These are phyloP conservation scores for Porphyrio hochstetteri DNA, from an alignment of 2,113 vertebrate species.

Conservation along the genomic window DNA sequence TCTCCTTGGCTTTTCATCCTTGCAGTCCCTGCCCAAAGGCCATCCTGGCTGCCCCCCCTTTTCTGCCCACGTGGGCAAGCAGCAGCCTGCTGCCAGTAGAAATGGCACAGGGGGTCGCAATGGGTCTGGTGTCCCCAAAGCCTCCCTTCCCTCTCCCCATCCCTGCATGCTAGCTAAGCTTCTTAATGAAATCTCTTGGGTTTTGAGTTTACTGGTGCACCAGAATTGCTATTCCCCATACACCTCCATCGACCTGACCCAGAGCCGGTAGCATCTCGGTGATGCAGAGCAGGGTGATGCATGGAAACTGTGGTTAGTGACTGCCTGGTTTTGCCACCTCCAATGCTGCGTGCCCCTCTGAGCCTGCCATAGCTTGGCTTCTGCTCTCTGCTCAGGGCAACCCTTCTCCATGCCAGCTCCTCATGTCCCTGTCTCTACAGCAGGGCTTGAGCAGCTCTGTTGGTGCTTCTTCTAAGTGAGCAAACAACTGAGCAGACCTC, in stretches of 20 bases:
- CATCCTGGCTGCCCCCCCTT: rapidly evolving
- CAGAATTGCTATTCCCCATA: not conserved
- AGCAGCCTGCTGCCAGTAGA: not conserved
- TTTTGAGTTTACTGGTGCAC: not conserved
- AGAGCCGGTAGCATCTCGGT: not conserved
- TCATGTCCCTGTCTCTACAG: not conserved
- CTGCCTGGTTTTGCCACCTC: not conserved
- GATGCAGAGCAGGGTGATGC: not conserved
- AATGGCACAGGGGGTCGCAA: not conserved
- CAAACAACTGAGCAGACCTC: not conserved
- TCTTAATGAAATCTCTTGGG: not conserved
- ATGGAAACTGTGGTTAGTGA: rapidly evolving
- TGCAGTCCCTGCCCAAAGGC: not conserved
- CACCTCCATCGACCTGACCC: rapidly evolving
- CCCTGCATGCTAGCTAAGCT: not conserved
- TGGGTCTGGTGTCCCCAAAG: not conserved
- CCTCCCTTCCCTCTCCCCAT: not conserved
- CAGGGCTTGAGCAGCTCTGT: not conserved
- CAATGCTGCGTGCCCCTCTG: rapidly evolving
- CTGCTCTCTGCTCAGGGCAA: rapidly evolving
- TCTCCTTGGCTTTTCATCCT: not conserved
- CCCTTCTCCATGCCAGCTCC: not conserved
- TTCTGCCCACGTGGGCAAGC: not conserved
- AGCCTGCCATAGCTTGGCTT: not conserved
- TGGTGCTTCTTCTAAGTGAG: not conserved